These are phyloP conservation scores for Notarius lentiginosus DNA, from an alignment of 2,113 vertebrate species.

Conservation along the genomic window DNA sequence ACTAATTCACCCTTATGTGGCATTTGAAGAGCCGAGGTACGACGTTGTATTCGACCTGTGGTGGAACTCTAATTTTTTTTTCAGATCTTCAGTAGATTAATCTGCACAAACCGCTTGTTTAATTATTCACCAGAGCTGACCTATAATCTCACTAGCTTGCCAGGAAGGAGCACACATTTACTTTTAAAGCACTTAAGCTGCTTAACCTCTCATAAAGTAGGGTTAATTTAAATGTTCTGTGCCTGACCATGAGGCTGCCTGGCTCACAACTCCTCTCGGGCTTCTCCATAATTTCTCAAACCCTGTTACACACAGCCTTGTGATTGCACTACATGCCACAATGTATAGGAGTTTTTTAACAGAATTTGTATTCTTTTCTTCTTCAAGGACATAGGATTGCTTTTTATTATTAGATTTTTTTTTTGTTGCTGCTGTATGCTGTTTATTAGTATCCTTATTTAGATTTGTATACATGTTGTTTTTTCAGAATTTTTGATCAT, in stretches of 20 bases:
- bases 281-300: slow-evolving; percentile 15
- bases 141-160: neutral
- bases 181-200: neutral
- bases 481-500: too few relatives aligned
- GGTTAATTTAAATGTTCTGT: neutral
- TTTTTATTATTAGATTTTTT: too few relatives aligned
- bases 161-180: neutral
- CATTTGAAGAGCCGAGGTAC: neutral
- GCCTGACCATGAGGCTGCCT: neutral
- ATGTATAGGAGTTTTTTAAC: neutral
- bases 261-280: neutral
- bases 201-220: neutral
- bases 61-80: neutral
- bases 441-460: too few relatives aligned
- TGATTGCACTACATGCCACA: slow-evolving; percentile 22
- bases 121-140: slow-evolving; percentile 35
- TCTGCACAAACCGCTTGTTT: slow-evolving; percentile 28
- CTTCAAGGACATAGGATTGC: neutral
- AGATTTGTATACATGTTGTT: too few relatives aligned
- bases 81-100: neutral
- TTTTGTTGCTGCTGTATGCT: too few relatives aligned
- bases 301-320: neutral
- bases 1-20: too few relatives aligned
- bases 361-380: neutral
- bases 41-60: neutral